Conservation (phyloP, 2,888 invertebrate genomes). For the Polyploca ridens region DNA sequence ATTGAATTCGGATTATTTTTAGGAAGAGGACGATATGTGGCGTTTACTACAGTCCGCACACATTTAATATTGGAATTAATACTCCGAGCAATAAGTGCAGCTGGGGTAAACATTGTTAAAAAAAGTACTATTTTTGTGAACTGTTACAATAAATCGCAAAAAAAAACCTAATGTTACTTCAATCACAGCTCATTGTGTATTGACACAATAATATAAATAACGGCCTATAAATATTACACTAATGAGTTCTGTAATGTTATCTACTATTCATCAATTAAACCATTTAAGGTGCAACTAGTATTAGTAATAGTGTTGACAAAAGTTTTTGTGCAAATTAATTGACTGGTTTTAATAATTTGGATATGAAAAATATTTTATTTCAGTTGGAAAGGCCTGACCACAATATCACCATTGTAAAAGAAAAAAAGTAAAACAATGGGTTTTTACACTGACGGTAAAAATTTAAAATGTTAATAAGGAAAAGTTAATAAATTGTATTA, state of each 20-base stretch:
- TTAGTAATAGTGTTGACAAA: background rate
- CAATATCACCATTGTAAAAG: too few species aligned
- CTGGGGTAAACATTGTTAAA: background rate
- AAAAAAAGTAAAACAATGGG: too few species aligned
- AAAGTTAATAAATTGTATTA: too few species aligned
- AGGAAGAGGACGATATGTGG: background rate
- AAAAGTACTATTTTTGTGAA: background rate
- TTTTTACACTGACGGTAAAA: too few species aligned
- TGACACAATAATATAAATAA: slow-evolving; percentile 11
- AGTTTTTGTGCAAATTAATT: background rate
- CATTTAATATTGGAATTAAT: background rate
- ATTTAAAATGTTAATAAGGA: too few species aligned
- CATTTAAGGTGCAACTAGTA: background rate
- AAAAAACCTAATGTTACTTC: background rate
- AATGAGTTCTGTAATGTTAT: background rate
- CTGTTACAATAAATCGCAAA: background rate
- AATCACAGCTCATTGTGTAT: background rate
- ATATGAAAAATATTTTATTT: background rate
- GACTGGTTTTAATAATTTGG: background rate
- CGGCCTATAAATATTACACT: background rate
- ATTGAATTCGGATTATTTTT: slow-evolving; percentile 6
- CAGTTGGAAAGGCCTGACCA: too few species aligned
- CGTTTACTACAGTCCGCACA: background rate
- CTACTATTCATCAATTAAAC: background rate
- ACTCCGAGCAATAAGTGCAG: background rate